phyloP scores from a whole-genome alignment of 2,113 vertebrate species.

The crab-eating macaque (Macaca fascicularis) region DNA sequence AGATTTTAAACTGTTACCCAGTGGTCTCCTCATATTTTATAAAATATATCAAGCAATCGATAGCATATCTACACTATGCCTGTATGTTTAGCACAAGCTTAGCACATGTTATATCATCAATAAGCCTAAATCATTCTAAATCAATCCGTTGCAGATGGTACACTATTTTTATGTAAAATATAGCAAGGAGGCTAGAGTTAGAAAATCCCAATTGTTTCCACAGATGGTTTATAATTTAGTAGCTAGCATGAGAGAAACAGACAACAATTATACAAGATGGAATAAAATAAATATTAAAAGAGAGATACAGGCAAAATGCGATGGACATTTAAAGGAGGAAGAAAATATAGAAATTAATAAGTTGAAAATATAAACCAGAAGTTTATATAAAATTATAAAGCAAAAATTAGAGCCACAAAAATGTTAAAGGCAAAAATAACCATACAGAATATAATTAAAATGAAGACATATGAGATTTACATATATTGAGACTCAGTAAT shows the following conservation, averaged over 20 bases:
- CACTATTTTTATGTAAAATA: neutral
- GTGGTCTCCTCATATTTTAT: neutral
- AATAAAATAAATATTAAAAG: neutral
- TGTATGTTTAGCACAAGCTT: neutral
- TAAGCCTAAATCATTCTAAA: conserved; percentile 17
- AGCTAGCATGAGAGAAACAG: neutral
- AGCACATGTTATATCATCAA: neutral
- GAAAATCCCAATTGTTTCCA: neutral
- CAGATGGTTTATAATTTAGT: conserved; percentile 29
- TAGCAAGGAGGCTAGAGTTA: neutral
- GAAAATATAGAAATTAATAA: neutral
- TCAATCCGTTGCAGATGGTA: neutral
- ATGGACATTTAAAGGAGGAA: neutral
- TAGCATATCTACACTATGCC: neutral
- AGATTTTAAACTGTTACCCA: neutral
- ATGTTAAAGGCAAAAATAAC: neutral
- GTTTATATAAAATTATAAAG: conserved; percentile 15
- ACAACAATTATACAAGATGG: neutral
- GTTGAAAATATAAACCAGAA: neutral
- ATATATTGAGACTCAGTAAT: neutral
- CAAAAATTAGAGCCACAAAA: neutral
- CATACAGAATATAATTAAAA: neutral
- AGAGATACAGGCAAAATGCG: neutral
- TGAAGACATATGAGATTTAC: conserved; percentile 8
- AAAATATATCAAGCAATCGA: neutral